A percentile compares a stretch with the other conserved stretches of the same genome.
These are phyloP conservation scores for Drosophila kepulauana DNA, from an alignment of 1,140 invertebrate genomes.

Conservation along the genomic window DNA sequence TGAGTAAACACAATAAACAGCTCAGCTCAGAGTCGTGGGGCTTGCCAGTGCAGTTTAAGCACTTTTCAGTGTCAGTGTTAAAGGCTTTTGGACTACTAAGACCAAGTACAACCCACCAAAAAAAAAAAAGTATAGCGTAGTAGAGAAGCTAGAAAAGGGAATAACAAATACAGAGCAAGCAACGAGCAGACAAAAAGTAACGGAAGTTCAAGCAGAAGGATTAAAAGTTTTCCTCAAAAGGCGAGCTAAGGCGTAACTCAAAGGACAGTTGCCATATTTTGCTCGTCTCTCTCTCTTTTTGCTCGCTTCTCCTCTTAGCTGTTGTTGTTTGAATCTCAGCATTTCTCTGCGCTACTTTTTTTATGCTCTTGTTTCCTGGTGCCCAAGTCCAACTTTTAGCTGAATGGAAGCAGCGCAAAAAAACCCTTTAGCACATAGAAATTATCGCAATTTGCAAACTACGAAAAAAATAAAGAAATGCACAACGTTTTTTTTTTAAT, in stretches of 20 bases:
- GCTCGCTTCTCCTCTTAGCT: conserved; percentile 4
- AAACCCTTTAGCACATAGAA: conserved; percentile 25
- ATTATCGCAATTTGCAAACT: conserved; percentile 18
- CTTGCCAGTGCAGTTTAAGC: conserved; percentile 42
- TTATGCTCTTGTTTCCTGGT: conserved; percentile 24
- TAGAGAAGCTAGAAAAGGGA: not conserved
- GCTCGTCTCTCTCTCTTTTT: conserved; percentile 9
- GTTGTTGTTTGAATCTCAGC: conserved; percentile 15
- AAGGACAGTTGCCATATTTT: conserved; percentile 63
- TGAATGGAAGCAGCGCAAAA: not conserved
- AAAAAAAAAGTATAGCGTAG: conserved; percentile 5
- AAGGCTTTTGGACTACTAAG: conserved; percentile 34
- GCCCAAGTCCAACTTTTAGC: conserved; percentile 48
- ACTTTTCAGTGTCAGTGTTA: conserved; percentile 70
- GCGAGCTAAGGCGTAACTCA: conserved; percentile 54
- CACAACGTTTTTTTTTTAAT: conserved; percentile 9
- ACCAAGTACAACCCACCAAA: conserved; percentile 10
- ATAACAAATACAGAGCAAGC: conserved; percentile 16
- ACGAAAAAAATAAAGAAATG: conserved; percentile 10
- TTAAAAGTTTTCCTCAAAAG: conserved; percentile 73
- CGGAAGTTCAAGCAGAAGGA: conserved; percentile 68
- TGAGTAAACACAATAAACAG: conserved; percentile 65
- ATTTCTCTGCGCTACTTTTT: conserved; percentile 17
- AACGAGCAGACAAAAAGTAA: conserved; percentile 26
- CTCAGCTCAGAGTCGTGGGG: not conserved